Evolutionary conservation across 2,888 invertebrate genomes (phyloP).

Genomic region (Nomada flava): DNA sequence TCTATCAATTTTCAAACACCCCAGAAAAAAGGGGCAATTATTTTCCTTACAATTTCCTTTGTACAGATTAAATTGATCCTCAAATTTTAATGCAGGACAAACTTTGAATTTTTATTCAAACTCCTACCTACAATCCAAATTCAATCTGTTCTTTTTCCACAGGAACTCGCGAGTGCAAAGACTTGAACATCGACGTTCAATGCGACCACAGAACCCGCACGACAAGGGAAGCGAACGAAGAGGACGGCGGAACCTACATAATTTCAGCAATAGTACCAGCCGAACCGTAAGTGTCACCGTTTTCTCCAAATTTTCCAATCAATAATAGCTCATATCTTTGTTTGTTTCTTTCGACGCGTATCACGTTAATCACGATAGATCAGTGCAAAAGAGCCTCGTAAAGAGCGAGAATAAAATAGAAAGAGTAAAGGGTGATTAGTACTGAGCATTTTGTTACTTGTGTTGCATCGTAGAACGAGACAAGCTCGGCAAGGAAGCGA

Average conservation of each 20-base stretch:
- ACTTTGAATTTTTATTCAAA: too few species aligned
- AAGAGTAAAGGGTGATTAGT: constrained; percentile 16
- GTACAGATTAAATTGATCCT: too few species aligned
- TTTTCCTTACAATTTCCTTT: too few species aligned
- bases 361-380: neutral
- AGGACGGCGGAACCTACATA: constrained; percentile 92
- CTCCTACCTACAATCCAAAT: neutral
- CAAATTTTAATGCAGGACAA: neutral
- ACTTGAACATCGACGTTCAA: constrained; percentile 95
- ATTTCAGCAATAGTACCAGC: constrained; percentile 93
- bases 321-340: neutral
- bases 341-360: neutral
- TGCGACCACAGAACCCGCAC: constrained; percentile 91
- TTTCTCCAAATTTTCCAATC: neutral
- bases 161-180: constrained; percentile 94
- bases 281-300: constrained; percentile 89
- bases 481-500: constrained; percentile 95
- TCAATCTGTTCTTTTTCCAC: neutral
- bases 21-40: too few species aligned
- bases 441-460: constrained; percentile 73
- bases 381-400: constrained; percentile 6
- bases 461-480: constrained; percentile 90
- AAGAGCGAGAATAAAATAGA: neutral
- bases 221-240: constrained; percentile 85
- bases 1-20: neutral